phyloP scores from a whole-genome alignment of 23 tunicate species.

The Ciona savignyi region DNA sequence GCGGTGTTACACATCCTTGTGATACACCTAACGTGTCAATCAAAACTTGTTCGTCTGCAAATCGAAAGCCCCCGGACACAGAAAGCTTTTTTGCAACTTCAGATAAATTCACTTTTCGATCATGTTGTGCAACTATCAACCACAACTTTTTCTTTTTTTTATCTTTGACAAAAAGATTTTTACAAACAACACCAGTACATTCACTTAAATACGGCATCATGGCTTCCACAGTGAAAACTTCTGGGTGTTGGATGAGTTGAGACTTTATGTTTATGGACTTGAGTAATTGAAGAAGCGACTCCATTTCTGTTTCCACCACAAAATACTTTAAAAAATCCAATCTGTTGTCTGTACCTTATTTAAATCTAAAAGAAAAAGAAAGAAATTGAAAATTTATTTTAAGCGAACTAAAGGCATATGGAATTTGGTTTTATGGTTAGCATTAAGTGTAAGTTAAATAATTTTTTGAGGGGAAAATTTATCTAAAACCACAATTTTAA shows the following conservation, averaged over 20 bases:
- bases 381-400: too few species aligned
- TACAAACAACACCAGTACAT: constrained; percentile 60
- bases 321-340: too few species aligned
- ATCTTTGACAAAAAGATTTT: constrained; percentile 81
- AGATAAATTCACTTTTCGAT: constrained; percentile 22
- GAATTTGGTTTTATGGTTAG: too few species aligned
- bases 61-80: constrained; percentile 61
- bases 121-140: constrained; percentile 71
- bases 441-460: too few species aligned
- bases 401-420: too few species aligned
- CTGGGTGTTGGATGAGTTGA: constrained; percentile 28
- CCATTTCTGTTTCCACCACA: too few species aligned
- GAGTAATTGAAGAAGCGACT: constrained; percentile 6
- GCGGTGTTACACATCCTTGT: constrained; percentile 89
- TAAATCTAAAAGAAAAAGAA: too few species aligned
- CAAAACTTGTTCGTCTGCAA: constrained; percentile 72
- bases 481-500: too few species aligned
- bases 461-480: too few species aligned
- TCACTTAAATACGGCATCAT: constrained; percentile 71
- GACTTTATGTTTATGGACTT: constrained; percentile 9
- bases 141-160: constrained; percentile 85
- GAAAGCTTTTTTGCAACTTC: constrained; percentile 49
- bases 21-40: constrained; percentile 56
- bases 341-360: too few species aligned
- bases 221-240: constrained; percentile 92